phyloP scores from a whole-genome alignment of 2,113 vertebrate species.

The Peromyscus leucopus region DNA sequence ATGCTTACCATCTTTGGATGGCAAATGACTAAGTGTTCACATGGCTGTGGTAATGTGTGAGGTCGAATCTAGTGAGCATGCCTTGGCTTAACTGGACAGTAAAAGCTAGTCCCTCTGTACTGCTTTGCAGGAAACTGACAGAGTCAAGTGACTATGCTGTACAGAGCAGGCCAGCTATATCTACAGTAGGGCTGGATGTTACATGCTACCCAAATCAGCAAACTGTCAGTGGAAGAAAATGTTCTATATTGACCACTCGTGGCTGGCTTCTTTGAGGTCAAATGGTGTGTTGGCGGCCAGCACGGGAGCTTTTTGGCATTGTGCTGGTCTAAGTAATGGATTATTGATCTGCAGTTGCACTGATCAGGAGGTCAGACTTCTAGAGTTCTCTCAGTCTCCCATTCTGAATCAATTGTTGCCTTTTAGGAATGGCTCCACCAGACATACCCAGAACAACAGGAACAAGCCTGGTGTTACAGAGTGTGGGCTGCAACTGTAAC shows the following conservation, averaged over 20 bases:
- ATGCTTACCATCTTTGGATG: background rate
- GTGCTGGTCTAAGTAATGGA: slow-evolving; percentile 62
- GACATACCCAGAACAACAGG: slow-evolving; percentile 57
- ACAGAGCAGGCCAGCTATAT: background rate
- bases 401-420: slow-evolving; percentile 75
- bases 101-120: background rate
- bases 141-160: background rate
- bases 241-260: slow-evolving; percentile 37
- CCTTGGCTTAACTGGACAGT: background rate
- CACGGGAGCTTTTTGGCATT: slow-evolving; percentile 42
- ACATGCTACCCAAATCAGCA: slow-evolving; percentile 29
- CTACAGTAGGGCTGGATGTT: background rate
- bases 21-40: background rate
- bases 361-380: slow-evolving; percentile 79
- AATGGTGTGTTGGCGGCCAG: slow-evolving; percentile 51
- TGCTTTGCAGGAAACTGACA: background rate
- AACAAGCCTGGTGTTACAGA: background rate
- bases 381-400: slow-evolving; percentile 67
- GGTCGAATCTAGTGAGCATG: background rate
- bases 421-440: slow-evolving; percentile 66
- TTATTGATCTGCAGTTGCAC: slow-evolving; percentile 77
- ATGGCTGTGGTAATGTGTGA: background rate
- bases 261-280: slow-evolving; percentile 55
- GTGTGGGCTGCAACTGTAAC: slow-evolving; percentile 20
- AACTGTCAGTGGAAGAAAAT: slow-evolving; percentile 22